A percentile compares a stretch with the other conserved stretches of the same genome.
Evolutionary conservation across 2,888 invertebrate species (phyloP).

Genomic region (Mythimna pallens): DNA sequence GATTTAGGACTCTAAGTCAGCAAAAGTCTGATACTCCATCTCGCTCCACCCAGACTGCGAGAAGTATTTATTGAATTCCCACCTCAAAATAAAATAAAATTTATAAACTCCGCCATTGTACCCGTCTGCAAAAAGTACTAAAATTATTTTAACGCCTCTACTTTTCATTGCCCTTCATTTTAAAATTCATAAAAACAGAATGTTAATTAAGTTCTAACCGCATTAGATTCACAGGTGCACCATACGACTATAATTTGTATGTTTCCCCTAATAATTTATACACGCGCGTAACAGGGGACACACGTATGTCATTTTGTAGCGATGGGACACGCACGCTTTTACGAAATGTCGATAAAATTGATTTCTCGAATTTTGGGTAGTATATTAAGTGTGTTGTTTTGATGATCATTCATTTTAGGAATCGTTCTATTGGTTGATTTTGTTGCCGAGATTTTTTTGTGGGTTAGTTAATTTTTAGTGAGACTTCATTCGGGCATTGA

Average conservation of each 20-base stretch:
- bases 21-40: no score
- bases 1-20: no score
- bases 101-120: no score
- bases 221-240: conserved; percentile 51
- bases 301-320: conserved; percentile 71
- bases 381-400: no score
- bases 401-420: background rate
- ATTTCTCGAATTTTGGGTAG: no score
- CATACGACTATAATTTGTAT: conserved; percentile 60
- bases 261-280: conserved; percentile 56
- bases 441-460: no score
- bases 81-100: no score
- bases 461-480: no score
- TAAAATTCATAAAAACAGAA: conserved; percentile 22
- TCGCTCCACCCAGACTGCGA: no score
- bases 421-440: background rate
- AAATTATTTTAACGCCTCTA: background rate
- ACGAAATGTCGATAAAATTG: conserved; percentile 53
- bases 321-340: conserved; percentile 54
- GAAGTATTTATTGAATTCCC: no score
- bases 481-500: no score
- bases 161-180: conserved; percentile 12
- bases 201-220: conserved; percentile 31
- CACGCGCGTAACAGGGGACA: conserved; percentile 41
- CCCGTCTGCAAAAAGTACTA: background rate